These are phyloP conservation scores for Furcifer pardalis DNA, from an alignment of 2,797 vertebrate genomes.

Conservation along the genomic window DNA sequence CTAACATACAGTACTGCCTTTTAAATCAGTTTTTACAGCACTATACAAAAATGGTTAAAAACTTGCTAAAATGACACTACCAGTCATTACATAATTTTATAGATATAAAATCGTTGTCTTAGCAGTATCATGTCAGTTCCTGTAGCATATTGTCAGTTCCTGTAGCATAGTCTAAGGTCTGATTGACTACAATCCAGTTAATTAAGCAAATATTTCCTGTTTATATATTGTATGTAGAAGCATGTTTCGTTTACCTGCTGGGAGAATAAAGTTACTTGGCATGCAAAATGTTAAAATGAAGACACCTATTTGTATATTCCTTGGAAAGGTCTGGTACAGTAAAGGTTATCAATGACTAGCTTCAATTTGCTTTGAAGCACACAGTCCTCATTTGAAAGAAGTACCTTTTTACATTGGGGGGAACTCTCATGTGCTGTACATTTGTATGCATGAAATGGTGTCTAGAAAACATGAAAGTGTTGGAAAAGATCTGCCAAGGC, in stretches of 20 bases:
- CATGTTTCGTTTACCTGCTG: constrained; percentile 59
- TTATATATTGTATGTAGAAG: constrained; percentile 57
- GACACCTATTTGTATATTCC: constrained; percentile 64
- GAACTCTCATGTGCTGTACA: constrained; percentile 35
- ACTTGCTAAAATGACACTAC: background rate
- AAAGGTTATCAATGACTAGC: constrained; percentile 32
- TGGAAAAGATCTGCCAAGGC: constrained; percentile 44
- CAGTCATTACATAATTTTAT: background rate
- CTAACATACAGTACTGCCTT: background rate
- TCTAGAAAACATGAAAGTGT: constrained; percentile 33
- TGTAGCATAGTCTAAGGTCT: background rate
- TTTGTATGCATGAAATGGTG: constrained; percentile 53
- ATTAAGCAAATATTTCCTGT: constrained; percentile 62
- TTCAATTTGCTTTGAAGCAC: constrained; percentile 47
- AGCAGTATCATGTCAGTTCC: background rate
- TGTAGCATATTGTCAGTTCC: background rate
- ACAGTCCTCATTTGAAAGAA: constrained; percentile 43
- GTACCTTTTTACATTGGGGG: constrained; percentile 11
- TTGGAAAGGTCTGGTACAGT: constrained; percentile 47
- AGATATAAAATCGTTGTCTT: background rate
- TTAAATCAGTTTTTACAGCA: too few species aligned
- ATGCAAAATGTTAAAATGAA: constrained; percentile 47
- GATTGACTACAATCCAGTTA: constrained; percentile 50
- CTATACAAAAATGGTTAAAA: too few species aligned
- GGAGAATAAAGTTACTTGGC: constrained; percentile 60